phyloP scores from a whole-genome alignment of 1,140 invertebrate species.

The Rhyacophila brunnea region DNA sequence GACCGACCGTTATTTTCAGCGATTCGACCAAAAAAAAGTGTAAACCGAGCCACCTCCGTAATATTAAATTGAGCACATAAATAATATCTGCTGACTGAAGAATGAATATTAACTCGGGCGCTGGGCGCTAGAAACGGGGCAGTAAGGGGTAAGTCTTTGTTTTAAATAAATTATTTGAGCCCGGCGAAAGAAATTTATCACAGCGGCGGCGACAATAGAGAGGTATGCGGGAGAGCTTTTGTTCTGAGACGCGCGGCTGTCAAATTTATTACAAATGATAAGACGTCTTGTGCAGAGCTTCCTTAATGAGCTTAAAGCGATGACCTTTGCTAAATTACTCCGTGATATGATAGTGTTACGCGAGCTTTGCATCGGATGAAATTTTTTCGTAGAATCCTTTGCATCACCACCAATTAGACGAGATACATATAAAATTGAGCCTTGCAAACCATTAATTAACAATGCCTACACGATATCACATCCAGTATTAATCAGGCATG shows the following conservation, averaged over 20 bases:
- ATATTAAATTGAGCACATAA: conserved; percentile 1
- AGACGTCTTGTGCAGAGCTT: conserved; percentile 13
- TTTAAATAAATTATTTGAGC: conserved; percentile 11
- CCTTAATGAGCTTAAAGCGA: conserved; percentile 14
- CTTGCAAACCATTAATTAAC: no score
- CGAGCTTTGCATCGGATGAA: neutral
- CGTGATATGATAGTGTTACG: conserved; percentile 5
- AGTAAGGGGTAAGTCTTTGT: conserved; percentile 4
- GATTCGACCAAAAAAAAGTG: conserved; percentile 2
- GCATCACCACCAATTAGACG: no score
- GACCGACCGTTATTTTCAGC: neutral
- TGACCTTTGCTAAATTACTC: conserved; percentile 15
- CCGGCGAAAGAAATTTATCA: conserved; percentile 18
- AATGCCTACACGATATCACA: no score
- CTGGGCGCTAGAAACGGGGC: neutral
- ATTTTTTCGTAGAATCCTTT: no score
- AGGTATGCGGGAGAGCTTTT: conserved; percentile 6
- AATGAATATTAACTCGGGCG: conserved; percentile 9
- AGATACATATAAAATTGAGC: no score
- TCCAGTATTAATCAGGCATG: no score
- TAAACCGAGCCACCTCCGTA: neutral
- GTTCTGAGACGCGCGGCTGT: conserved; percentile 5
- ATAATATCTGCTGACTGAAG: neutral
- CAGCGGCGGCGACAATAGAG: conserved; percentile 9
- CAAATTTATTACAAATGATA: conserved; percentile 25